Evolutionary conservation across 92 coral and sea anemone species (phyloP).

Genomic region (Paragorgia papillata): DNA sequence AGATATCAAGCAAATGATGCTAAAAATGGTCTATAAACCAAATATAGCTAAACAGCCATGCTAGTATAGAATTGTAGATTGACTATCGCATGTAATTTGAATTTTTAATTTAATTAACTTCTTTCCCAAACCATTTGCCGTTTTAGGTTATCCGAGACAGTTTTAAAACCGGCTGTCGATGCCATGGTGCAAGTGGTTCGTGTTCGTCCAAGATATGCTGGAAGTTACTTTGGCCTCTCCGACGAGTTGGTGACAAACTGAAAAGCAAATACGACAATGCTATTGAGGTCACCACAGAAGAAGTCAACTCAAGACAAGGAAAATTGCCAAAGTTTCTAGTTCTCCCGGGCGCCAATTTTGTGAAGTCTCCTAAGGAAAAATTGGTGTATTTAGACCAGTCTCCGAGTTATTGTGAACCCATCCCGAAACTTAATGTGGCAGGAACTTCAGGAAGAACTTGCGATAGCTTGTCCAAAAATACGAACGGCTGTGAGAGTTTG

Average conservation of each 20-base stretch:
- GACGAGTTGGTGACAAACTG: conserved; percentile 58
- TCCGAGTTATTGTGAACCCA: conserved; percentile 65
- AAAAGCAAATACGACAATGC: conserved; percentile 26
- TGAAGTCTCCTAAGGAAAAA: conserved; percentile 21
- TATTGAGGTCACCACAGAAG: conserved; percentile 42
- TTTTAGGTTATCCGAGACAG: conserved; percentile 42
- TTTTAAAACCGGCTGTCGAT: conserved; percentile 68
- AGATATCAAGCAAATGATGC: too few relatives aligned
- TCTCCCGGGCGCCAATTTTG: conserved; percentile 29
- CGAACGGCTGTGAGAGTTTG: conserved; percentile 59
- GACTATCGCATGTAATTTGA: too few relatives aligned
- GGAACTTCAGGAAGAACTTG: conserved; percentile 68
- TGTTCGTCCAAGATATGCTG: conserved; percentile 80
- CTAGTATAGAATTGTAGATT: too few relatives aligned
- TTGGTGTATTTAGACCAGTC: conserved; percentile 51
- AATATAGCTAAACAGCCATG: too few relatives aligned
- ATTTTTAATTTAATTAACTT: too few relatives aligned
- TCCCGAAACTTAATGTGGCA: conserved; percentile 4
- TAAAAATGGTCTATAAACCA: too few relatives aligned
- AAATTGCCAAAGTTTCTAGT: conserved; percentile 59
- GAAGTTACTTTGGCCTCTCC: conserved; percentile 68
- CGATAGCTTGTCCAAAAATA: conserved; percentile 45
- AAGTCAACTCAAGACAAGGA: conserved; percentile 52
- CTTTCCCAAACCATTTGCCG: too few relatives aligned
- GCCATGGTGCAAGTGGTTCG: conserved; percentile 77